phyloP scores from a whole-genome alignment of 2,888 invertebrate genomes.

The Stratiomys singularior region DNA sequence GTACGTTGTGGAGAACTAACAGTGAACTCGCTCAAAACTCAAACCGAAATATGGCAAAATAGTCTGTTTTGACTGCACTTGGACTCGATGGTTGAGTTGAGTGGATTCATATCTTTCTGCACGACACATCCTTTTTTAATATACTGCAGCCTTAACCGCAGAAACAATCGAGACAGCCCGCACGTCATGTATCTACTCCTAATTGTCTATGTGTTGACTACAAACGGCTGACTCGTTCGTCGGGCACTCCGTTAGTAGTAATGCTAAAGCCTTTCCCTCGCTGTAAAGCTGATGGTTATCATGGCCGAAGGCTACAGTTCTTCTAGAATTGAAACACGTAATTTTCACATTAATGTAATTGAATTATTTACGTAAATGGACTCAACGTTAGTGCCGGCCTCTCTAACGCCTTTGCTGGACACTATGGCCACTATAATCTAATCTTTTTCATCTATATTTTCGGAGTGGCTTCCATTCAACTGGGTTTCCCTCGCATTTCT shows the following conservation, averaged over 20 bases:
- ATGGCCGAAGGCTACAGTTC: constrained; percentile 24
- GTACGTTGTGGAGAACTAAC: not conserved
- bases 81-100: constrained; percentile 12
- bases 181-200: no score
- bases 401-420: not conserved
- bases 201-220: not conserved
- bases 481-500: not conserved
- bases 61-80: constrained; percentile 38
- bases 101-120: constrained; percentile 22
- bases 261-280: constrained; percentile 18
- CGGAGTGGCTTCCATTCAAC: not conserved
- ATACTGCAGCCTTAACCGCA: constrained; percentile 15
- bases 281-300: constrained; percentile 24
- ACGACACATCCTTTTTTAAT: constrained; percentile 41
- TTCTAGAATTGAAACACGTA: constrained; percentile 46
- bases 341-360: constrained; percentile 51
- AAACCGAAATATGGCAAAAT: constrained; percentile 26
- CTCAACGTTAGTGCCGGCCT: not conserved
- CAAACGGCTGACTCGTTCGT: constrained; percentile 25
- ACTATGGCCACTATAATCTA: constrained; percentile 1
- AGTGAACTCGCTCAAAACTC: not conserved
- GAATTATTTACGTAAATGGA: constrained; percentile 50
- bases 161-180: not conserved
- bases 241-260: constrained; percentile 2
- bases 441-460: constrained; percentile 18